phyloP scores from a whole-genome alignment of 2,113 vertebrate species.

The Connochaetes taurinus region DNA sequence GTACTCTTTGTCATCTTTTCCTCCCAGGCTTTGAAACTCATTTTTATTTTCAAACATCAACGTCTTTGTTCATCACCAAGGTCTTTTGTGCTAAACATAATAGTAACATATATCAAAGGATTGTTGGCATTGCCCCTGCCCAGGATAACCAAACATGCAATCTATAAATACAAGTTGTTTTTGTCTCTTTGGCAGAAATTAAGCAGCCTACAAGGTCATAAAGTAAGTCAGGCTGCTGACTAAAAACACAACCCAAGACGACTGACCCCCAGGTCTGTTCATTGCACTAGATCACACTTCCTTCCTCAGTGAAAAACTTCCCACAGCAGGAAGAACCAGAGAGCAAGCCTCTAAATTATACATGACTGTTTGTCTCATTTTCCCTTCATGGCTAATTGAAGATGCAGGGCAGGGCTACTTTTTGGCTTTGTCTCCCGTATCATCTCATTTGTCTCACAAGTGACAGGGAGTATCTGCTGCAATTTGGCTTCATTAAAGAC shows the following conservation, averaged over 20 bases:
- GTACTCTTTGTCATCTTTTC: neutral
- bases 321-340: neutral
- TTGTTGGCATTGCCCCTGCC: accelerated
- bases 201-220: neutral
- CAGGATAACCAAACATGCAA: neutral
- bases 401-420: neutral
- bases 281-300: accelerated
- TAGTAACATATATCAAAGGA: neutral
- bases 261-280: neutral
- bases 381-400: neutral
- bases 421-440: neutral
- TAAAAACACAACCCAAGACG: neutral
- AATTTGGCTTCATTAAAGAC: neutral
- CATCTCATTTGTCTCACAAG: neutral
- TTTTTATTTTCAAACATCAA: neutral
- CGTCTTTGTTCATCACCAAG: neutral
- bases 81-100: neutral
- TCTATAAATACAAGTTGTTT: neutral
- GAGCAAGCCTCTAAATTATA: neutral
- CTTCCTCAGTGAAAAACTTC: neutral
- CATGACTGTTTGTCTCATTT: neutral
- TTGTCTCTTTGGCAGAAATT: neutral
- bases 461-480: neutral
- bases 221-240: neutral
- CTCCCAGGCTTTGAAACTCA: neutral